Evolutionary conservation across 2,113 vertebrate genomes (phyloP).

Genomic region (Sprattus sprattus): DNA sequence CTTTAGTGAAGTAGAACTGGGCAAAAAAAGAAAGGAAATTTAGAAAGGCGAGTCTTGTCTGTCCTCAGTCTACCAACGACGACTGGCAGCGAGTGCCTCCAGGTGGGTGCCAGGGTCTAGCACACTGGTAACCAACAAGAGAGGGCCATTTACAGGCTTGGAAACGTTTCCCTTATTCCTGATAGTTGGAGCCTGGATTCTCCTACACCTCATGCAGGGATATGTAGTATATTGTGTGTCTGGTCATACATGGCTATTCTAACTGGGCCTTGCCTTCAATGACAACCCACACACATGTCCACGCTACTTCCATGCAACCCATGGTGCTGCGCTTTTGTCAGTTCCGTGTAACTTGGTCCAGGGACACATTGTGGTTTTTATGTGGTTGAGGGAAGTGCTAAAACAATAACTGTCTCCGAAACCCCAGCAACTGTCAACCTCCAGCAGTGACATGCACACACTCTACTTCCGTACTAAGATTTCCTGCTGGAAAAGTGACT

Average conservation of each 20-base stretch:
- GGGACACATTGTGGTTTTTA: background rate
- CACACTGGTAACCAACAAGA: background rate
- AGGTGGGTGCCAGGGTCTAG: too few species aligned
- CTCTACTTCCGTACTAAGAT: background rate
- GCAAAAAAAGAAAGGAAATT: background rate
- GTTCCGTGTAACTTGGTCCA: background rate
- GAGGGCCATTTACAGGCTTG: background rate
- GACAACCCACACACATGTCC: too few species aligned
- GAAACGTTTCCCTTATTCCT: background rate
- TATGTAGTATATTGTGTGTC: too few species aligned
- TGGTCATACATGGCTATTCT: background rate
- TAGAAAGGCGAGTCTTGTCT: background rate
- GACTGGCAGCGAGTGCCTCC: too few species aligned
- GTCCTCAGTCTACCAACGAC: too few species aligned
- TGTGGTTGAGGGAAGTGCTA: background rate
- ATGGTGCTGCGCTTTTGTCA: background rate
- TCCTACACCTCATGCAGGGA: too few species aligned
- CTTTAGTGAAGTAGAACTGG: background rate
- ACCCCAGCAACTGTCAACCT: background rate
- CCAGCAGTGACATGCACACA: background rate
- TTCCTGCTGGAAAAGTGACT: conserved; percentile 31
- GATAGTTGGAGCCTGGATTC: too few species aligned
- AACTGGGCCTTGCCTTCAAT: too few species aligned
- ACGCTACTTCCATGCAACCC: background rate
- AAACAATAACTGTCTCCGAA: background rate